Base-by-base conservation (phyloP, 2,113 vertebrate species). In the Polyodon spathula region DNA sequence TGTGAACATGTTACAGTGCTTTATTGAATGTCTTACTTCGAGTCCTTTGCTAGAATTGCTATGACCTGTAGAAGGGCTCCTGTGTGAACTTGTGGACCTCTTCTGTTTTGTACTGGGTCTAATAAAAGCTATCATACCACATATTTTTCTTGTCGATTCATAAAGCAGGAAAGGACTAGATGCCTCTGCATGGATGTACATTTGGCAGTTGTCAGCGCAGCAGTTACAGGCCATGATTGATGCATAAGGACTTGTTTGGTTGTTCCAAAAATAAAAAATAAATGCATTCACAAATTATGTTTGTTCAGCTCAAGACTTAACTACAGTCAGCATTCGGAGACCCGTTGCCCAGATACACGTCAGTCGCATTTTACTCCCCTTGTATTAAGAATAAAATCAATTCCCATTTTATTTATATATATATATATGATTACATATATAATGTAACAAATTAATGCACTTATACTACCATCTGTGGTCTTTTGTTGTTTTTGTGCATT, bases 31-130 rank as follows among this genome's bases (percentile, higher is more conserved):
- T 51, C 12, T 53, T 39, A 53, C 52, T 65, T 40, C 17, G 63
- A 51, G 63, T 38, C 60, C 62, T 63, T 59, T 52, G 58, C 55
- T 51, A 67, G 62, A 54, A 42, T 60, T 58, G 51, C 57, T 60
- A 54, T n/a, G 37, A 43, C 10, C 27, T 27, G 27, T 27, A 37
- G 42, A 14, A 59, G 60, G 42, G 38, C 56, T 60, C 53, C 56
- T 43, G 60, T 11, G 14, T 15, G 15, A 15, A 55, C 40, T 40
- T 6, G 40, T 27, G 60, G n/a, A 40, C 51, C 60, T 62, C 60
- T 54, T 62, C 59, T 61, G 59, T 48, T 12, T n/a, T 6, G 59
- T 38, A 9, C 15, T 37, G 43, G 14, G 38, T 37, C 40, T 54
- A 62, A 62, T 62, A 62, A 62, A 62, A 37, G 51, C 6, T 14